phyloP scores from a whole-genome alignment of 2,113 vertebrate species.

The Ramphastos sulfuratus region DNA sequence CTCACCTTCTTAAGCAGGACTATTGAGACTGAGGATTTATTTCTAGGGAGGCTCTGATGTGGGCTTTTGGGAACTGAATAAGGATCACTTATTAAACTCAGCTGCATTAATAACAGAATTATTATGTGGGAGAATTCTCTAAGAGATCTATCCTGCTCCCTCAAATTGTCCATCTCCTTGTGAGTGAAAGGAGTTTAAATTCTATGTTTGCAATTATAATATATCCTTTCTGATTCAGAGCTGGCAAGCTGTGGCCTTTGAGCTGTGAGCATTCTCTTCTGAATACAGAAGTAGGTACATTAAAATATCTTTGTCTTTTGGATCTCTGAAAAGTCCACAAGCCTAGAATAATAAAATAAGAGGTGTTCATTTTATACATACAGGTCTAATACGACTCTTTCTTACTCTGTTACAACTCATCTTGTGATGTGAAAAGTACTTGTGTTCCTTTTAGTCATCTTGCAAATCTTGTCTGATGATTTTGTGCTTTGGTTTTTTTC shows the following conservation, averaged over 20 bases:
- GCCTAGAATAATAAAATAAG: not conserved
- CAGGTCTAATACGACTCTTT: not conserved
- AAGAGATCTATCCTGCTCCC: not conserved
- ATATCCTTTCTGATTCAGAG: constrained; percentile 46
- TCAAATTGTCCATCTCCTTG: constrained; percentile 47
- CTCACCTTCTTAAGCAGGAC: constrained; percentile 19
- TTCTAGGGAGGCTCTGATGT: constrained; percentile 28
- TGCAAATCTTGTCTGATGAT: not conserved
- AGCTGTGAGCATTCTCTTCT: constrained; percentile 28
- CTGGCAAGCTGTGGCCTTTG: constrained; percentile 45
- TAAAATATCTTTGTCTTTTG: constrained; percentile 22
- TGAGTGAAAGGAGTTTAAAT: constrained; percentile 49
- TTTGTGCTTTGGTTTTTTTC: not conserved
- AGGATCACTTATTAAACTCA: constrained; percentile 36
- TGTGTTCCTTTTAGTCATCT: constrained; percentile 16
- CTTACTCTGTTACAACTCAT: not conserved
- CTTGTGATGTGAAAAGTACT: not conserved
- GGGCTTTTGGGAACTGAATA: constrained; percentile 26
- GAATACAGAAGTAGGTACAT: constrained; percentile 48
- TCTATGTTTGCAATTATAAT: constrained; percentile 57
- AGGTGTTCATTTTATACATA: not conserved
- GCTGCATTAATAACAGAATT: constrained; percentile 52
- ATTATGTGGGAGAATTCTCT: constrained; percentile 49
- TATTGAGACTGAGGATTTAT: constrained; percentile 36
- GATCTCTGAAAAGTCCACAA: not conserved